These are phyloP conservation scores for Lasaia peninsularis DNA, from an alignment of 1,140 invertebrate genomes.

Conservation along the genomic window DNA sequence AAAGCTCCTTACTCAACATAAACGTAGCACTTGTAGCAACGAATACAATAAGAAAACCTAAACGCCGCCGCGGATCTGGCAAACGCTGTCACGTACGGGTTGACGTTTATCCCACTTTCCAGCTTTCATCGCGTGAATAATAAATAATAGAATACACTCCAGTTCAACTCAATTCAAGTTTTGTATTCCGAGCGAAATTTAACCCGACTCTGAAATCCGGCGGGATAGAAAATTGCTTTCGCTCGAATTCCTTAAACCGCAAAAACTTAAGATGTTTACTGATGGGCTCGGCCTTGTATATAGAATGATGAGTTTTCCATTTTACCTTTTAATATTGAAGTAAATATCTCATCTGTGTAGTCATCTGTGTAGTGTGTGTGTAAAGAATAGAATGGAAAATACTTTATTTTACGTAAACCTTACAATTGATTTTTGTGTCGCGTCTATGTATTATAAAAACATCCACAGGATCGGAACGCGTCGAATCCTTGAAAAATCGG, in stretches of 20 bases:
- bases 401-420: too few species aligned
- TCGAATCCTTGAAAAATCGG: too few species aligned
- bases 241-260: constrained; percentile 14
- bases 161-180: constrained; percentile 34
- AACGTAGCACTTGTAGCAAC: constrained; percentile 24
- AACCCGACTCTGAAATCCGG: constrained; percentile 18
- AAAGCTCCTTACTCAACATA: constrained; percentile 16
- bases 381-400: too few species aligned
- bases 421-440: too few species aligned
- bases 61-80: constrained; percentile 39
- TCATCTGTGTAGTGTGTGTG: not conserved
- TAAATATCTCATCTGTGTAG: not conserved
- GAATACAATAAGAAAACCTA: constrained; percentile 43
- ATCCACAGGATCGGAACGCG: too few species aligned
- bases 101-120: constrained; percentile 65
- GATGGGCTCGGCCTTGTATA: constrained; percentile 7
- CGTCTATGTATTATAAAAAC: too few species aligned
- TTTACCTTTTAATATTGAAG: not conserved
- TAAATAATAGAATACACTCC: constrained; percentile 62
- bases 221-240: constrained; percentile 20
- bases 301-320: not conserved
- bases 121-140: constrained; percentile 64
- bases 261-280: constrained; percentile 15
- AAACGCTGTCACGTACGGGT: constrained; percentile 54
- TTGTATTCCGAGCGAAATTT: constrained; percentile 30